phyloP scores from a whole-genome alignment of 2,797 vertebrate species.

The Syngnathus rostellatus region DNA sequence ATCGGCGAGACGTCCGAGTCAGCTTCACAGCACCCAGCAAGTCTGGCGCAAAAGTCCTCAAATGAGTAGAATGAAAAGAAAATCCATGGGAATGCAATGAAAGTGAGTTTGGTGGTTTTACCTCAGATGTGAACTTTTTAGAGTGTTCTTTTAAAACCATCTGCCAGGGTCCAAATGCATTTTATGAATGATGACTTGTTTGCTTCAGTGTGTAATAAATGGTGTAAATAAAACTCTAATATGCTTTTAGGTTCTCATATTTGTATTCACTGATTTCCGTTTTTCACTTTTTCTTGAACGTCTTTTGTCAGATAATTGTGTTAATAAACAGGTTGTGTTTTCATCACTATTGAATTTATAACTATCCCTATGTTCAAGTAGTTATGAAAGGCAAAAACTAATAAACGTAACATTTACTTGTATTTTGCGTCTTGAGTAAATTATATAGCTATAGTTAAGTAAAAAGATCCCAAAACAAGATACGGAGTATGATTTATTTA shows the following conservation, averaged over 20 bases:
- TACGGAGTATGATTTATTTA: too few species aligned
- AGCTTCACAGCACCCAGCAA: conserved; percentile 50
- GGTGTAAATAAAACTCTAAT: not conserved
- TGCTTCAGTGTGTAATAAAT: not conserved
- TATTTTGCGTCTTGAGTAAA: too few species aligned
- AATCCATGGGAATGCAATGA: not conserved
- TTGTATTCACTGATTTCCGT: not conserved
- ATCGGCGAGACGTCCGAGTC: conserved; percentile 59
- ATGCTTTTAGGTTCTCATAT: not conserved
- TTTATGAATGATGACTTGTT: not conserved
- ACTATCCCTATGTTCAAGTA: not conserved
- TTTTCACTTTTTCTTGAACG: not conserved
- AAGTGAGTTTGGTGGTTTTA: not conserved
- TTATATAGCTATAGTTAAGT: too few species aligned
- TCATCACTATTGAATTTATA: not conserved
- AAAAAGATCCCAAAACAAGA: too few species aligned
- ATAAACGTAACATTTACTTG: not conserved
- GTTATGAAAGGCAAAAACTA: not conserved
- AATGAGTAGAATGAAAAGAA: not conserved
- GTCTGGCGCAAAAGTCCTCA: not conserved
- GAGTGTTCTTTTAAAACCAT: not conserved
- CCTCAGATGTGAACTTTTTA: not conserved
- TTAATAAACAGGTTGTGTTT: not conserved
- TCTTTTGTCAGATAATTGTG: not conserved
- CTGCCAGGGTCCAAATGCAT: not conserved